These are phyloP conservation scores for Patella depressa DNA, from an alignment of 2,888 invertebrate genomes.

Conservation along the genomic window DNA sequence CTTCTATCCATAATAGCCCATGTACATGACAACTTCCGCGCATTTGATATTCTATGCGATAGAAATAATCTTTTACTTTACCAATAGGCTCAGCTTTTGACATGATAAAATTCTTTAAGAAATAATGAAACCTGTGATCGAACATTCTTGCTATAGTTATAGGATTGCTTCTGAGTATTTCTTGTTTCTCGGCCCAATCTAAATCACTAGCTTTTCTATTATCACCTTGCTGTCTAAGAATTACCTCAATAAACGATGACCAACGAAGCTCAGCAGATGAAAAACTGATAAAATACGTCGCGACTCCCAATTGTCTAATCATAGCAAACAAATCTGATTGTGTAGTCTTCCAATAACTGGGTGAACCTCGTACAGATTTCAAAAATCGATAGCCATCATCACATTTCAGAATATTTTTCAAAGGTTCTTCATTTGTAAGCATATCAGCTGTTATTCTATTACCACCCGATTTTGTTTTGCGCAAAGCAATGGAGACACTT, in stretches of 20 bases:
- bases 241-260: conserved; percentile 4
- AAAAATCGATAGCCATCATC: conserved; percentile 29
- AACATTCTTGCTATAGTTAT: conserved; percentile 48
- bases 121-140: conserved; percentile 38
- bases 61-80: conserved; percentile 40
- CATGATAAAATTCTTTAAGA: conserved; percentile 31
- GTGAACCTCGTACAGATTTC: conserved; percentile 23
- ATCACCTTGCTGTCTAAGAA: conserved; percentile 20
- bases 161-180: conserved; percentile 35
- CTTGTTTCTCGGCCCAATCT: conserved; percentile 20
- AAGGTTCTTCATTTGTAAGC: conserved; percentile 15
- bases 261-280: conserved; percentile 39
- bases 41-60: conserved; percentile 44
- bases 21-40: conserved; percentile 48
- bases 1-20: conserved; percentile 40
- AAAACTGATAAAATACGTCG: conserved; percentile 31
- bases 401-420: conserved; percentile 15
- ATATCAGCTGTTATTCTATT: conserved; percentile 17
- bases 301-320: conserved; percentile 40
- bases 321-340: conserved; percentile 37
- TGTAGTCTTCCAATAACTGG: conserved; percentile 7
- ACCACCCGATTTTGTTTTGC: conserved; percentile 21
- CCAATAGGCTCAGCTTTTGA: conserved; percentile 35
- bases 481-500: background rate
- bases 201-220: conserved; percentile 14